phyloP scores from a whole-genome alignment of 2,888 invertebrate genomes.

The Amblyteles armatorius region DNA sequence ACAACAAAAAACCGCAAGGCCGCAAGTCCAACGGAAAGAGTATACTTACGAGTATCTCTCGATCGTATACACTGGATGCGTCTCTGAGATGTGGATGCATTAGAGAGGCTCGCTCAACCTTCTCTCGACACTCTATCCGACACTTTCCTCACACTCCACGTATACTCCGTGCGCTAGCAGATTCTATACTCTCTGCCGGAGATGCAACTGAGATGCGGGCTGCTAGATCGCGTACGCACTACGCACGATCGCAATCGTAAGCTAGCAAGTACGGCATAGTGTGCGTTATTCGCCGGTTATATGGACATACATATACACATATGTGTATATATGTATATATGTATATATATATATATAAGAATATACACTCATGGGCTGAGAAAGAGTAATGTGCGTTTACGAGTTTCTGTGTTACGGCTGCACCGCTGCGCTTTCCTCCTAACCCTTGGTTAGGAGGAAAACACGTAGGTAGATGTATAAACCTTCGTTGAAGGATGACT shows the following conservation, averaged over 20 bases:
- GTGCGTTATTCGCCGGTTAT: neutral
- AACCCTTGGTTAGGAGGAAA: slow-evolving; percentile 24
- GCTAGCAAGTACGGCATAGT: neutral
- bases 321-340: neutral
- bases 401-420: slow-evolving; percentile 43
- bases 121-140: neutral
- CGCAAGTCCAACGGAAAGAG: slow-evolving; percentile 69
- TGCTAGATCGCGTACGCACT: neutral
- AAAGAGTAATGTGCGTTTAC: slow-evolving; percentile 18
- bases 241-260: slow-evolving; percentile 12
- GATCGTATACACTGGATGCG: slow-evolving; percentile 1
- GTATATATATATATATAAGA: neutral
- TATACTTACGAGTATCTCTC: slow-evolving; percentile 68
- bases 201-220: neutral
- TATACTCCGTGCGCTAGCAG: neutral
- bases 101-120: neutral
- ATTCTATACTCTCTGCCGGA: neutral
- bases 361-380: neutral
- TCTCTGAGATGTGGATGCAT: neutral
- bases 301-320: neutral
- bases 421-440: no score
- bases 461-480: slow-evolving; percentile 26
- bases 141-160: slow-evolving; percentile 22
- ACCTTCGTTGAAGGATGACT: slow-evolving; percentile 51
- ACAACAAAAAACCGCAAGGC: slow-evolving; percentile 78